Base-by-base conservation (phyloP, 2,797 vertebrate species). In the Cercopithecus mitis region DNA sequence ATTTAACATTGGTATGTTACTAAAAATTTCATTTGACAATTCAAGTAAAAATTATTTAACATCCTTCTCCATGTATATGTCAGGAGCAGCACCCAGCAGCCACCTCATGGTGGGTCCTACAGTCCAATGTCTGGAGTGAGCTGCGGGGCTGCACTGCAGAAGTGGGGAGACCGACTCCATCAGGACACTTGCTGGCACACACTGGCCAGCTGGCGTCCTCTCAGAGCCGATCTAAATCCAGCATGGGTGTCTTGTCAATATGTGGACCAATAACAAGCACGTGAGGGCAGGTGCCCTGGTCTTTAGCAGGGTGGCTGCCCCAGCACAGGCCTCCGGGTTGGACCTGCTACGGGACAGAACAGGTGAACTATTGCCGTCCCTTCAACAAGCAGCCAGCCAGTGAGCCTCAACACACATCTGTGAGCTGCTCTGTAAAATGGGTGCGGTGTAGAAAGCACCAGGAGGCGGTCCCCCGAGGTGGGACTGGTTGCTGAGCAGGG, bases 341-440 rank as follows among this genome's bases (percentile, higher is more conserved):
- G 50, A 20, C 41, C 52, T 27, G 12, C 33, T 3, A 0, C 17
- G 15, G 4, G 13, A 9, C 8, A 4, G 33, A 17, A 6, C 5
- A n/a, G 22, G 43, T 0, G 4, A 13, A 2, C 12, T 7, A 24
- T 11, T 3, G 39, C 25, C 39, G 30, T 39, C 33, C 9, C 2
- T 4, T 50, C 43, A n/a, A 36, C 61, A 50, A 36, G 41, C 4
- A 36, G 30, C 43, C 36, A 2, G 13, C 5, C 36, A 27, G 2
- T 4, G 5, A 50, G 36, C 25, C 7, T 5, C 39, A 20, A 1
- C 9, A n/a, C 45, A 7, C 2, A 2, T 22, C 3, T 55, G 64
- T 0, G 75, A 36, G 61, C 10, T 2, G 20, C n/a, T 17, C 27
- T 4, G 14, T 3, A 14, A 3, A 4, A 27, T 0, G 7, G 25